phyloP scores from a whole-genome alignment of 2,797 vertebrate species.

The Tokudaia tokunoshimensis region DNA sequence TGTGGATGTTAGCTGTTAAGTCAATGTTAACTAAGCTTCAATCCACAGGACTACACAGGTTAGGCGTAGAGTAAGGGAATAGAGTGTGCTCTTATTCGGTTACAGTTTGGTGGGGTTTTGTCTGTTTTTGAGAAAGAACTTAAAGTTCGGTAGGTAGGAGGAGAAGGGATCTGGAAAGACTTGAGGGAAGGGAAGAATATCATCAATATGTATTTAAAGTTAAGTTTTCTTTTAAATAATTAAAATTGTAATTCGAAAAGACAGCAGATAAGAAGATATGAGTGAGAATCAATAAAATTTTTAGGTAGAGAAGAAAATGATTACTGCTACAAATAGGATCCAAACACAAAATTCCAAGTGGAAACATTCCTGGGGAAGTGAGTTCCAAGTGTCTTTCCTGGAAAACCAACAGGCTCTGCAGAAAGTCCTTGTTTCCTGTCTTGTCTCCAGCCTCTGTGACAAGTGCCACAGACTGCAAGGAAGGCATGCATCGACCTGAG shows the following conservation, averaged over 20 bases:
- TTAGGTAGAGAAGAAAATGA: not conserved
- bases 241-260: not conserved
- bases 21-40: not conserved
- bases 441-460: not conserved
- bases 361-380: conserved; percentile 1
- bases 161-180: not conserved
- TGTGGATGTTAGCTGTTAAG: not conserved
- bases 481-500: not conserved
- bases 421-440: not conserved
- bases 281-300: not conserved
- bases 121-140: not conserved
- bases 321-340: not conserved
- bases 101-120: not conserved
- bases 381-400: conserved; percentile 28
- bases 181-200: not conserved
- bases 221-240: not conserved
- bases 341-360: not conserved
- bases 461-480: not conserved
- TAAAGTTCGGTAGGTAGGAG: not conserved
- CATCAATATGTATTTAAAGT: not conserved
- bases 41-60: not conserved
- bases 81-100: not conserved
- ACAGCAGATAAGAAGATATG: not conserved
- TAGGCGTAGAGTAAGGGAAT: not conserved
- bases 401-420: conserved; percentile 2